Percentiles rank a stretch among this genome's conserved stretches.
These are phyloP conservation scores for Eumaeus atala DNA, from an alignment of 1,140 invertebrate genomes.

Conservation along the genomic window DNA sequence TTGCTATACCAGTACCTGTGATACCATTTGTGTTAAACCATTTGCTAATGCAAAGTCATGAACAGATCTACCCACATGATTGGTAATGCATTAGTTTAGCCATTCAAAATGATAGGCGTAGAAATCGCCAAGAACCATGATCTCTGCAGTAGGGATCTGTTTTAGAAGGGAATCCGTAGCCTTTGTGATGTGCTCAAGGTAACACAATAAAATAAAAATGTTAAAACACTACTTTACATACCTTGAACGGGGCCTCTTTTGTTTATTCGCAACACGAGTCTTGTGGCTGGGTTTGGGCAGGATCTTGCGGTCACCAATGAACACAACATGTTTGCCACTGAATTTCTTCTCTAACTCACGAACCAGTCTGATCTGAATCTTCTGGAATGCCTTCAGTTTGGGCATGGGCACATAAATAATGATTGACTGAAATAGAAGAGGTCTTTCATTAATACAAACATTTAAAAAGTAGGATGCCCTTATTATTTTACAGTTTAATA, in stretches of 20 bases:
- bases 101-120: too few relatives aligned
- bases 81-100: too few relatives aligned
- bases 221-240: constrained; percentile 29
- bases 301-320: constrained; percentile 98
- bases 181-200: too few relatives aligned
- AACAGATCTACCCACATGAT: too few relatives aligned
- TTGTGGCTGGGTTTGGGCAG: constrained; percentile 98
- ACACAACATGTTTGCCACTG: constrained; percentile 98
- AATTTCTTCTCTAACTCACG: constrained; percentile 99
- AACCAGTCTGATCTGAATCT: constrained; percentile 96
- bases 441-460: not conserved
- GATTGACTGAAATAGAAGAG: constrained; percentile 83
- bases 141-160: too few relatives aligned
- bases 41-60: too few relatives aligned
- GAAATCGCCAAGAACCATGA: too few relatives aligned
- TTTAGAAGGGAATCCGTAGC: not conserved
- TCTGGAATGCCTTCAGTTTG: constrained; percentile 97
- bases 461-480: not conserved
- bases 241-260: constrained; percentile 94
- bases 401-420: constrained; percentile 99
- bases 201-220: not conserved
- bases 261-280: constrained; percentile 94
- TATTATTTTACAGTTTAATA: too few relatives aligned
- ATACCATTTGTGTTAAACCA: too few relatives aligned
- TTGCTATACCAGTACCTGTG: too few relatives aligned